Percentiles rank a stretch among this genome's conserved stretches.
Evolutionary conservation across 2,797 vertebrate species (phyloP).

Genomic region (Crenuchus spilurus): DNA sequence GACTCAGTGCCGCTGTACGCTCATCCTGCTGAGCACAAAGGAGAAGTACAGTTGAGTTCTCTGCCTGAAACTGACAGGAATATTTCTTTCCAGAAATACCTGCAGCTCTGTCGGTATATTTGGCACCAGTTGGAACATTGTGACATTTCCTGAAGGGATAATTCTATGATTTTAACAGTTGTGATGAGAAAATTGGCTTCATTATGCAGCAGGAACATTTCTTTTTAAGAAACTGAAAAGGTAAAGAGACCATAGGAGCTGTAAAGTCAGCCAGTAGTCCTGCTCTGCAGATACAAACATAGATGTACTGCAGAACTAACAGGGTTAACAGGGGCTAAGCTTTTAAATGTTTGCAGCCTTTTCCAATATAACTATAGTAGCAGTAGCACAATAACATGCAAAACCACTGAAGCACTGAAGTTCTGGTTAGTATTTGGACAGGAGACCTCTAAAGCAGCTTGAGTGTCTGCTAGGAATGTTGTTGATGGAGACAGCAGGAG

Average conservation of each 20-base stretch:
- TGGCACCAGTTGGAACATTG: constrained; percentile 13
- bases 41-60: neutral
- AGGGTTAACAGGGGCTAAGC: no score
- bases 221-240: neutral
- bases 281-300: neutral
- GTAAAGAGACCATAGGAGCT: neutral
- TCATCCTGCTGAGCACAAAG: neutral
- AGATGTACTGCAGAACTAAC: neutral
- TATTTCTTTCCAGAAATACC: constrained; percentile 2
- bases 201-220: neutral
- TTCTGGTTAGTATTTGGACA: no score
- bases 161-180: constrained; percentile 16
- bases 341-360: no score
- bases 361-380: no score
- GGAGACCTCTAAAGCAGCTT: no score
- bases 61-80: constrained; percentile 1
- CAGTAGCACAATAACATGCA: no score
- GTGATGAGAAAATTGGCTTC: constrained; percentile 13
- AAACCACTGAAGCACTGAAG: no score
- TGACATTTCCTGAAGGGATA: constrained; percentile 27
- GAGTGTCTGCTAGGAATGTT: no score
- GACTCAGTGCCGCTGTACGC: neutral
- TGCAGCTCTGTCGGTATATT: neutral
- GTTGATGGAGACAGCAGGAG: no score
- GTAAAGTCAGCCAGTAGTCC: neutral